phyloP scores from a whole-genome alignment of 2,797 vertebrate species.

The Eptatretus atami region DNA sequence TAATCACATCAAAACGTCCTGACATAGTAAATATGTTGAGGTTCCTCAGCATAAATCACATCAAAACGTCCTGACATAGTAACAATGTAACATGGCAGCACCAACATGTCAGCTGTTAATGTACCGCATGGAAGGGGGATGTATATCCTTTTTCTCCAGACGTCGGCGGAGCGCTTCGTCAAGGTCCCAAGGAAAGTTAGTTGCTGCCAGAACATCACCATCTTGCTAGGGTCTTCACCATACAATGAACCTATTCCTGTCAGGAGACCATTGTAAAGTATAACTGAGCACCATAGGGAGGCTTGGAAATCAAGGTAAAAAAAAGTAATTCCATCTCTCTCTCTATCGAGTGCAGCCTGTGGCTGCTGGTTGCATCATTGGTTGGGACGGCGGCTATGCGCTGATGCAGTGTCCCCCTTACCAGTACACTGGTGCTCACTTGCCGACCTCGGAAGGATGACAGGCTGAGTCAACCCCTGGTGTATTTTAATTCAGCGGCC shows the following conservation, averaged over 20 bases:
- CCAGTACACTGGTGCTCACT: too few species aligned
- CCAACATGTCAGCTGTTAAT: conserved; percentile 6
- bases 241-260: conserved; percentile 35
- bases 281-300: too few species aligned
- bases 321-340: too few species aligned
- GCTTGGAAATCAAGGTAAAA: too few species aligned
- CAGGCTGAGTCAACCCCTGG: too few species aligned
- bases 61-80: not conserved
- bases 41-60: not conserved
- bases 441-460: too few species aligned
- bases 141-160: conserved; percentile 83
- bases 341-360: too few species aligned
- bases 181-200: conserved; percentile 97
- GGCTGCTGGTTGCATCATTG: too few species aligned
- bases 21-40: conserved; percentile 8
- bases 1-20: not conserved
- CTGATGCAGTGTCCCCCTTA: too few species aligned
- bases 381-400: too few species aligned
- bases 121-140: conserved; percentile 72
- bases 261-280: too few species aligned
- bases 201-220: conserved; percentile 93
- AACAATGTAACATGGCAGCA: conserved; percentile 1
- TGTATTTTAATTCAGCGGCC: too few species aligned
- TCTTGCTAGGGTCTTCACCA: conserved; percentile 75
- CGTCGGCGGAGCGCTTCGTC: conserved; percentile 73